Evolutionary conservation across 1,140 invertebrate genomes (phyloP).

Genomic region (Nymphalis io): DNA sequence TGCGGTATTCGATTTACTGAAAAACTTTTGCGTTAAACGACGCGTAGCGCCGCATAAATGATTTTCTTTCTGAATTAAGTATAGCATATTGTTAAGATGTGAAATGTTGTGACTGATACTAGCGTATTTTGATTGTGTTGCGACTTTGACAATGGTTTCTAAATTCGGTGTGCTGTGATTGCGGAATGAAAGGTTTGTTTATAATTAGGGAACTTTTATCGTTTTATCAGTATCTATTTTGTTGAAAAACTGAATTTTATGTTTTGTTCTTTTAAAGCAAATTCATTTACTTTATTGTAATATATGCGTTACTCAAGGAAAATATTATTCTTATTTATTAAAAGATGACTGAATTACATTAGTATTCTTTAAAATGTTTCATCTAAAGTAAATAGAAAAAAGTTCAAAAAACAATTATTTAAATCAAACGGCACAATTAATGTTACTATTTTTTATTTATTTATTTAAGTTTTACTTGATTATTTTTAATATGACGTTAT

Average conservation of each 20-base stretch:
- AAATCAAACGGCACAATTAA: too few species aligned
- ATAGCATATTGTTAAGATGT: neutral
- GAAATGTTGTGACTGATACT: constrained; percentile 15
- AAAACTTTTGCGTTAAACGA: constrained; percentile 56
- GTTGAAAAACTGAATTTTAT: neutral
- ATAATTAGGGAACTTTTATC: neutral
- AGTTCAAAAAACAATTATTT: too few species aligned
- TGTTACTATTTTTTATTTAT: too few species aligned
- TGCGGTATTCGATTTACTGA: constrained; percentile 41
- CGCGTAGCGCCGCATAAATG: neutral
- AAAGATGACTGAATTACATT: too few species aligned
- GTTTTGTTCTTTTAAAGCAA: too few species aligned
- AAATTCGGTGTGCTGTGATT: constrained; percentile 43
- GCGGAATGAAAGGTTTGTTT: constrained; percentile 59
- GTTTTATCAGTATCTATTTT: neutral
- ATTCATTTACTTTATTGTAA: too few species aligned
- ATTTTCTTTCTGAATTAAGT: neutral
- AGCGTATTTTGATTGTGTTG: constrained; percentile 5
- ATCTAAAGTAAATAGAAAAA: too few species aligned
- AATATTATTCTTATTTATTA: too few species aligned
- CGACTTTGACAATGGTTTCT: constrained; percentile 31
- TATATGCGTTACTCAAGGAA: too few species aligned
- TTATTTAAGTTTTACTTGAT: too few species aligned
- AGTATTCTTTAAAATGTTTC: too few species aligned
- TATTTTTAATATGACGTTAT: too few species aligned